A percentile compares a stretch with the other conserved stretches of the same genome.
Evolutionary conservation across 2,888 invertebrate species (phyloP).

Genomic region (Malthinus flaveolus): DNA sequence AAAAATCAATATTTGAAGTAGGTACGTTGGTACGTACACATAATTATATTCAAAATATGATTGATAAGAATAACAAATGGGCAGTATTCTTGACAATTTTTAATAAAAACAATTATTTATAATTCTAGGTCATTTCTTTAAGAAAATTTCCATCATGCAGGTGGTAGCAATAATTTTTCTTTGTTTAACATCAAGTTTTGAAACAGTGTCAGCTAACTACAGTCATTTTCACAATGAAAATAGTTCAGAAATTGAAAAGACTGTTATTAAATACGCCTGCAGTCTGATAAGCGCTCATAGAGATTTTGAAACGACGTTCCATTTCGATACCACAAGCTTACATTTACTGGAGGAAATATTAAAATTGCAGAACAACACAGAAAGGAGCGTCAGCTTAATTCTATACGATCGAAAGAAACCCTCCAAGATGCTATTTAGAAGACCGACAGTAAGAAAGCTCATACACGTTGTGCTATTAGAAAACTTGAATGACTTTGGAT

Average conservation of each 20-base stretch:
- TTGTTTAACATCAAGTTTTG: too few relatives aligned
- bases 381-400: slow-evolving; percentile 11
- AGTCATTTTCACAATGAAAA: neutral
- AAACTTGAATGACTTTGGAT: slow-evolving; percentile 1
- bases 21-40: too few relatives aligned
- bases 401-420: neutral
- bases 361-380: neutral
- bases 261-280: neutral
- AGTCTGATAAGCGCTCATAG: slow-evolving; percentile 8
- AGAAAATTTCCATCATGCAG: too few relatives aligned
- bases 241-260: neutral
- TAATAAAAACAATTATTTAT: too few relatives aligned
- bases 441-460: slow-evolving; percentile 8
- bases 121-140: too few relatives aligned
- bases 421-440: neutral
- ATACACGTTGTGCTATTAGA: slow-evolving; percentile 10
- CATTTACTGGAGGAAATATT: slow-evolving; percentile 4
- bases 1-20: too few relatives aligned
- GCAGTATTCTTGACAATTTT: too few relatives aligned
- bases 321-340: slow-evolving; percentile 1
- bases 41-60: too few relatives aligned
- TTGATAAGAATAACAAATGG: too few relatives aligned
- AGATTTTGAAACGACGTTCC: slow-evolving; percentile 9
- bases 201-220: too few relatives aligned
- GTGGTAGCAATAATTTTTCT: too few relatives aligned